These are phyloP conservation scores for Dendroctonus valens DNA, from an alignment of 1,140 invertebrate genomes.

Conservation along the genomic window DNA sequence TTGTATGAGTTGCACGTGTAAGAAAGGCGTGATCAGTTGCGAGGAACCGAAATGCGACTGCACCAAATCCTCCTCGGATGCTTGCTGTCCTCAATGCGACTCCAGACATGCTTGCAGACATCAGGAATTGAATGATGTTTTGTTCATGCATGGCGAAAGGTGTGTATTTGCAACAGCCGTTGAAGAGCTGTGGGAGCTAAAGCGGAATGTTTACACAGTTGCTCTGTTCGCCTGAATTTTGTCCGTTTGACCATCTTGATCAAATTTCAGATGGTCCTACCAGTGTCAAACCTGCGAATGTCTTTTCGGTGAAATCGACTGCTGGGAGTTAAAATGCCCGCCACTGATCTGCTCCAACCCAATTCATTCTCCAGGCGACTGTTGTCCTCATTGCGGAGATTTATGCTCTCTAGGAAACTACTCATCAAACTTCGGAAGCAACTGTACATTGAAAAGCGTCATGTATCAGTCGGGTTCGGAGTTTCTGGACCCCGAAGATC, in stretches of 20 bases:
- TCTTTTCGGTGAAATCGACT: constrained; percentile 83
- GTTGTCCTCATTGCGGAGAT: constrained; percentile 72
- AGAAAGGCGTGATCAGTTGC: constrained; percentile 64
- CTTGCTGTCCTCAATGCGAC: constrained; percentile 79
- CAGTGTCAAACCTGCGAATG: constrained; percentile 90
- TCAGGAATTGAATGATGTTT: constrained; percentile 72
- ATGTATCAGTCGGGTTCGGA: constrained; percentile 59
- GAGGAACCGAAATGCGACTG: constrained; percentile 63
- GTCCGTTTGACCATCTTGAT: not conserved
- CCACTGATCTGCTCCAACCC: constrained; percentile 66
- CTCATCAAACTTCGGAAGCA: constrained; percentile 47
- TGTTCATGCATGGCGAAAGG: constrained; percentile 74
- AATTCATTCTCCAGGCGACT: constrained; percentile 62
- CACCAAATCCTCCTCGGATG: constrained; percentile 54
- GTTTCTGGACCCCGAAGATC: constrained; percentile 63
- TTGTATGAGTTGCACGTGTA: constrained; percentile 62
- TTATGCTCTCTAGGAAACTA: constrained; percentile 50
- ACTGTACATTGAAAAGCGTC: constrained; percentile 60
- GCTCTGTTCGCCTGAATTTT: not conserved
- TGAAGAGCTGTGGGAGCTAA: too few species aligned
- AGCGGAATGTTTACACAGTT: too few species aligned
- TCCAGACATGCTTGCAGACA: constrained; percentile 68
- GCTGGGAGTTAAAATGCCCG: constrained; percentile 75
- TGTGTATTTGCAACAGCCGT: not conserved
- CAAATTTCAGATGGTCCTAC: constrained; percentile 67